phyloP scores from a whole-genome alignment of 2,888 invertebrate species.

The Pycnomerus fuliginosus region DNA sequence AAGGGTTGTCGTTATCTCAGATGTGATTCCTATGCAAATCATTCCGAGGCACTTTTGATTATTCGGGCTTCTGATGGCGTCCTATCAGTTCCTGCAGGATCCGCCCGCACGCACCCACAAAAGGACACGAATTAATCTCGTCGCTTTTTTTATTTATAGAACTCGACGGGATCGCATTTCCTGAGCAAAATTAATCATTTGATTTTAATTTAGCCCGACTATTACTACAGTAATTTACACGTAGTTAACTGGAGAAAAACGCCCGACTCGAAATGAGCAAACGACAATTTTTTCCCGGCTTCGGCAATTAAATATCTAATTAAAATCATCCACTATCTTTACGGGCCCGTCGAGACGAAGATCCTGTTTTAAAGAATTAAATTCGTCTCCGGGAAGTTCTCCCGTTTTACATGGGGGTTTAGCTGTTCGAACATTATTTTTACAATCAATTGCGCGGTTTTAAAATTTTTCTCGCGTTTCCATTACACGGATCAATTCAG shows the following conservation, averaged over 20 bases:
- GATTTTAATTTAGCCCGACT: constrained; percentile 50
- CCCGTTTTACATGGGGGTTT: no score
- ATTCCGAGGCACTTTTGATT: constrained; percentile 28
- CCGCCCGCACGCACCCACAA: no score
- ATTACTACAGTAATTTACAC: constrained; percentile 49
- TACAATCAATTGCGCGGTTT: no score
- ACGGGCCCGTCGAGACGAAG: constrained; percentile 21
- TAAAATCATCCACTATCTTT: constrained; percentile 46
- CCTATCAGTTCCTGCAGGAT: constrained; percentile 16
- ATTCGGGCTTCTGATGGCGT: constrained; percentile 19
- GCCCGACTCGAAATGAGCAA: constrained; percentile 40
- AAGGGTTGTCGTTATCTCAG: constrained; percentile 26
- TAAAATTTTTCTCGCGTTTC: no score
- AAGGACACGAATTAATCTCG: no score
- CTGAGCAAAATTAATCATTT: constrained; percentile 52
- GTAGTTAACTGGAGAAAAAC: constrained; percentile 43
- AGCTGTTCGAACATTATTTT: no score
- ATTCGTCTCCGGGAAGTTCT: constrained; percentile 9
- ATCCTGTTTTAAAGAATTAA: constrained; percentile 16
- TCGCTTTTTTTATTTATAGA: no score
- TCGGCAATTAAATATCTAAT: constrained; percentile 48
- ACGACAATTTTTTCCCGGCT: constrained; percentile 43
- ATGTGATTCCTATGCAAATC: constrained; percentile 34
- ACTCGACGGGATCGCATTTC: no score
- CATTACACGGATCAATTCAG: no score